phyloP scores from a whole-genome alignment of 37 sponge, comb jelly and placozoan genomes.

The Bolinopsis microptera region DNA sequence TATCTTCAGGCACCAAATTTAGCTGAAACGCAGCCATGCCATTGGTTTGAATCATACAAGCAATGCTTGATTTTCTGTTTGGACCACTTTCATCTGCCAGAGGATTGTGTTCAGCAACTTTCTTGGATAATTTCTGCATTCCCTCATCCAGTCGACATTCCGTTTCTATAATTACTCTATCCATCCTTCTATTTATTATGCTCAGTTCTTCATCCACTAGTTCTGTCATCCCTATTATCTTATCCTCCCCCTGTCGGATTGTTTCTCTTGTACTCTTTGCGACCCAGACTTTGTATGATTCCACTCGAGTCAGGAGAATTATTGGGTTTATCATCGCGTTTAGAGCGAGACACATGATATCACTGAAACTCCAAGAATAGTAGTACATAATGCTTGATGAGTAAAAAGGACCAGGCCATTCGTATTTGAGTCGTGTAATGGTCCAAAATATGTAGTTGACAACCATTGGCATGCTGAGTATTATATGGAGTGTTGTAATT shows the following conservation, averaged over 20 bases:
- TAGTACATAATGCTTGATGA: neutral
- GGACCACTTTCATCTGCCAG: neutral
- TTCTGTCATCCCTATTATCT: neutral
- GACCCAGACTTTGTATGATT: neutral
- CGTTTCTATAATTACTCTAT: neutral
- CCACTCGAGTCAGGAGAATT: neutral
- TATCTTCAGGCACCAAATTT: neutral
- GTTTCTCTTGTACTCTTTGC: neutral
- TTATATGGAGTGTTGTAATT: neutral
- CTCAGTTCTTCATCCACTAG: neutral
- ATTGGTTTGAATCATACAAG: neutral
- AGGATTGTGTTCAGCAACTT: neutral
- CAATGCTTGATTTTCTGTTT: neutral
- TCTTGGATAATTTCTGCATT: neutral
- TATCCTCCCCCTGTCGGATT: neutral
- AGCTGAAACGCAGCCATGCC: neutral
- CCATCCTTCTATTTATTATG: neutral
- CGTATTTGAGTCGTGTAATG: neutral
- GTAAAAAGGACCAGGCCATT: neutral
- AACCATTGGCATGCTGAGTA: neutral
- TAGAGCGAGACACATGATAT: neutral
- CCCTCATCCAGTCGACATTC: neutral
- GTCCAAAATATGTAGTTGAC: constrained; percentile 4
- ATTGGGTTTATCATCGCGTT: neutral
- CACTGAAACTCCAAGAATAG: constrained; percentile 48